Conservation (phyloP, 2,888 invertebrate genomes). For the Agonopterix heracliana region DNA sequence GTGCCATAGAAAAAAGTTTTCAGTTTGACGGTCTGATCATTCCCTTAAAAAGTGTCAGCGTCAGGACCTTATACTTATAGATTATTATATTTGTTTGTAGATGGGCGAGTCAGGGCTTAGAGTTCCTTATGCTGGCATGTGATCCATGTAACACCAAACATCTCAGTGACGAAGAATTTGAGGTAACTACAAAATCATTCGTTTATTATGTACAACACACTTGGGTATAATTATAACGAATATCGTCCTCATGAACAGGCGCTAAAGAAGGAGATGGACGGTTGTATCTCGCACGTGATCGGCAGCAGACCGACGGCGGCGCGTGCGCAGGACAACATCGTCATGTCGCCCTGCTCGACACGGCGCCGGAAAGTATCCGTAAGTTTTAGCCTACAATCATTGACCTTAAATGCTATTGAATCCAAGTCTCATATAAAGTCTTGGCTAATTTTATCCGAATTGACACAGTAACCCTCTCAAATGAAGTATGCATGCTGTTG, state of each 20-base stretch:
- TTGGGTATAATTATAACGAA: neutral
- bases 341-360: slow-evolving; percentile 7
- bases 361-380: slow-evolving; percentile 34
- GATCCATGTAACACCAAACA: slow-evolving; percentile 88
- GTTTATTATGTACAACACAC: neutral
- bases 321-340: slow-evolving; percentile 20
- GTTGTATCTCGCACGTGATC: slow-evolving; percentile 91
- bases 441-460: too few relatives aligned
- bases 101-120: slow-evolving; percentile 93
- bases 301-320: slow-evolving; percentile 60
- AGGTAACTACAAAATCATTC: slow-evolving; percentile 55
- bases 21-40: too few relatives aligned
- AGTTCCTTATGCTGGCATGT: slow-evolving; percentile 89
- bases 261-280: slow-evolving; percentile 86
- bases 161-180: slow-evolving; percentile 86
- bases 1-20: too few relatives aligned
- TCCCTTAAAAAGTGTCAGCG: too few relatives aligned
- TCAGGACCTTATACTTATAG: too few relatives aligned
- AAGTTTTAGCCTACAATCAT: slow-evolving; percentile 6
- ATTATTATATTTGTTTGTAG: slow-evolving; percentile 40
- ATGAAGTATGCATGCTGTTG: too few relatives aligned
- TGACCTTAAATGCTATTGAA: too few relatives aligned
- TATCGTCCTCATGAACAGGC: slow-evolving; percentile 28
- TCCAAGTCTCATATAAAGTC: too few relatives aligned
- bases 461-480: too few relatives aligned